A percentile compares a stretch with the other conserved stretches of the same genome.
phyloP scores from a whole-genome alignment of 1,140 invertebrate genomes.

The Drosophila kurseongensis region DNA sequence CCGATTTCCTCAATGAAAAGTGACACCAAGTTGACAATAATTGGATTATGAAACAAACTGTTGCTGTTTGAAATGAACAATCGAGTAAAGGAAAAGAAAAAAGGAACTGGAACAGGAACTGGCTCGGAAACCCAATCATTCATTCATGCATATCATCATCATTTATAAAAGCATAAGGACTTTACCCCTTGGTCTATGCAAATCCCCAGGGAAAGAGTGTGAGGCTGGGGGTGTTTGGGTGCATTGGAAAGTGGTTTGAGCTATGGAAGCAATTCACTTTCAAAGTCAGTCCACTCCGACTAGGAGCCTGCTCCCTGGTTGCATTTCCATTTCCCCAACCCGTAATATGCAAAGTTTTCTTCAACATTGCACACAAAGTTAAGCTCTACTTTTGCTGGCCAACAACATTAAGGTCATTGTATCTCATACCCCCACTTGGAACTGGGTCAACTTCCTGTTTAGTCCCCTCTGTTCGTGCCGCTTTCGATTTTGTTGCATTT shows the following conservation, averaged over 20 bases:
- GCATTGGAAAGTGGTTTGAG: constrained; percentile 20
- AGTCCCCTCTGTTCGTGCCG: constrained; percentile 27
- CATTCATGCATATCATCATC: constrained; percentile 46
- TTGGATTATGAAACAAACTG: constrained; percentile 67
- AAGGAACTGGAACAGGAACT: constrained; percentile 8
- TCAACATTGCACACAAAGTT: constrained; percentile 51
- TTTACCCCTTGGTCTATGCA: constrained; percentile 32
- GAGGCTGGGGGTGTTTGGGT: constrained; percentile 6
- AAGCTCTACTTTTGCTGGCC: constrained; percentile 39
- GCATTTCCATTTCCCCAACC: constrained; percentile 2
- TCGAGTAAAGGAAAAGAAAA: constrained; percentile 5
- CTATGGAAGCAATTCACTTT: constrained; percentile 27
- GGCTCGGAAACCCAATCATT: constrained; percentile 27
- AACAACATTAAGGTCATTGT: constrained; percentile 44
- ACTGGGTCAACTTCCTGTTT: constrained; percentile 35
- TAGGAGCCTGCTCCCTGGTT: not conserved
- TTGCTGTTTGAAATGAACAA: constrained; percentile 33
- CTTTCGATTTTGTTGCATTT: constrained; percentile 52
- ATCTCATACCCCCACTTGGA: constrained; percentile 15
- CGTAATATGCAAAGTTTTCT: constrained; percentile 53
- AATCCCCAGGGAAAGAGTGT: constrained; percentile 35
- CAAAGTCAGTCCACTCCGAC: constrained; percentile 37
- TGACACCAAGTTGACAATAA: constrained; percentile 71
- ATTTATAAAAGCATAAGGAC: constrained; percentile 12
- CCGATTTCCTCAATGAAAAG: constrained; percentile 62